Evolutionary conservation across 2,797 vertebrate genomes (phyloP).

Genomic region (Phalanger gymnotis): DNA sequence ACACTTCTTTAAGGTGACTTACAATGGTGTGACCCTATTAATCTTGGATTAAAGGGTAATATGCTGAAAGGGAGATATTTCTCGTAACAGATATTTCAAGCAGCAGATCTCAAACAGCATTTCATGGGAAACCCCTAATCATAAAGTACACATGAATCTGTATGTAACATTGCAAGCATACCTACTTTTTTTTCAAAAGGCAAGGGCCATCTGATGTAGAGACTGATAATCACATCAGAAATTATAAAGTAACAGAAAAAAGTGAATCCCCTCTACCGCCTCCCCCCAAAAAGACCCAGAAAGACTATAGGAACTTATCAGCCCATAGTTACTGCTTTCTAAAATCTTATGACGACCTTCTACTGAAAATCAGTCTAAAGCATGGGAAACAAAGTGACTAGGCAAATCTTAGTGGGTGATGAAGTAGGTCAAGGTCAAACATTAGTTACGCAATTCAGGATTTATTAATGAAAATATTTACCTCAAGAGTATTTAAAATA

Average conservation of each 20-base stretch:
- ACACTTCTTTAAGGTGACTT: neutral
- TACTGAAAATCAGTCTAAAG: neutral
- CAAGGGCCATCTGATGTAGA: neutral
- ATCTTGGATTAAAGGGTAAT: neutral
- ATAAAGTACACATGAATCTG: neutral
- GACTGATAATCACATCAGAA: neutral
- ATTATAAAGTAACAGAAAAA: neutral
- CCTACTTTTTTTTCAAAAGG: neutral
- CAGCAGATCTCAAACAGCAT: neutral
- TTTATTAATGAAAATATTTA: constrained; percentile 14
- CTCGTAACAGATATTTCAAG: neutral
- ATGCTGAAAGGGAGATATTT: neutral
- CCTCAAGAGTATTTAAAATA: neutral
- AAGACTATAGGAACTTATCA: neutral
- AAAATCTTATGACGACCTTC: neutral
- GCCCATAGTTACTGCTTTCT: constrained; percentile 13
- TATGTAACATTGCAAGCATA: neutral
- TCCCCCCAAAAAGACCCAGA: neutral
- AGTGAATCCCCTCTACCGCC: neutral
- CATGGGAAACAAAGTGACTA: neutral
- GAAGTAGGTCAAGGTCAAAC: neutral
- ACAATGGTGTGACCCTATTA: neutral
- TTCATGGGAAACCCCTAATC: neutral
- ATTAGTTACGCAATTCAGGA: neutral
- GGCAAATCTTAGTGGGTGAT: neutral